Percentiles rank a stretch among this genome's conserved stretches.
phyloP scores from a whole-genome alignment of 2,888 invertebrate species.

The Eristalis arbustorum region DNA sequence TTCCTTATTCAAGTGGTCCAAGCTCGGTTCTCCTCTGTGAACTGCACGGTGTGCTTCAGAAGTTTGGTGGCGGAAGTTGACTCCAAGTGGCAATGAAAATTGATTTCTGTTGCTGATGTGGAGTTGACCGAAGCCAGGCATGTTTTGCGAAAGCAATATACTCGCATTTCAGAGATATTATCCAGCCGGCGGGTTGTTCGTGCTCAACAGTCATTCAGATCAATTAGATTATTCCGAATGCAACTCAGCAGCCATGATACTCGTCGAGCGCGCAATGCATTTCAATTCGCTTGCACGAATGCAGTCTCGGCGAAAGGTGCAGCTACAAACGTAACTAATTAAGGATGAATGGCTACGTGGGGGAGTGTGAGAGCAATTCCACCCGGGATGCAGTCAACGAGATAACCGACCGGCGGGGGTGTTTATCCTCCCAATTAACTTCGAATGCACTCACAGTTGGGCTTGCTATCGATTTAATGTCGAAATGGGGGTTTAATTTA shows the following conservation, averaged over 20 bases:
- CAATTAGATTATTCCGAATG: neutral
- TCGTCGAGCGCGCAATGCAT: neutral
- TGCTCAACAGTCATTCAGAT: neutral
- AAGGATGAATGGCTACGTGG: neutral
- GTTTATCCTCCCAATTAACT: neutral
- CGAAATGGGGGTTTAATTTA: neutral
- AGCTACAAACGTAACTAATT: neutral
- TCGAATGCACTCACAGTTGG: neutral
- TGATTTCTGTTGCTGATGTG: too few relatives aligned
- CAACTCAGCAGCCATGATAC: neutral
- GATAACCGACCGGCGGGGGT: neutral
- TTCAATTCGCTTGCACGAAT: neutral
- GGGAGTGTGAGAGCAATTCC: neutral
- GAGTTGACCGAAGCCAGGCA: too few relatives aligned
- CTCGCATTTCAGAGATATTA: too few relatives aligned
- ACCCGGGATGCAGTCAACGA: neutral
- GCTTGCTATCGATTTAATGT: neutral
- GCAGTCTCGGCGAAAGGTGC: neutral
- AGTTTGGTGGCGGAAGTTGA: too few relatives aligned
- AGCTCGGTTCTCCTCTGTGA: too few relatives aligned
- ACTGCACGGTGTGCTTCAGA: too few relatives aligned
- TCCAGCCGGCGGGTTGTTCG: too few relatives aligned
- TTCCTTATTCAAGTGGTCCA: too few relatives aligned
- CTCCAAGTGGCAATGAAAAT: too few relatives aligned
- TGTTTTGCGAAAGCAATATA: too few relatives aligned